Evolutionary conservation across 2,797 vertebrate species (phyloP), one percentile per base, ranked within the genome.

Genomic region (Sparidentex hasta): DNA sequence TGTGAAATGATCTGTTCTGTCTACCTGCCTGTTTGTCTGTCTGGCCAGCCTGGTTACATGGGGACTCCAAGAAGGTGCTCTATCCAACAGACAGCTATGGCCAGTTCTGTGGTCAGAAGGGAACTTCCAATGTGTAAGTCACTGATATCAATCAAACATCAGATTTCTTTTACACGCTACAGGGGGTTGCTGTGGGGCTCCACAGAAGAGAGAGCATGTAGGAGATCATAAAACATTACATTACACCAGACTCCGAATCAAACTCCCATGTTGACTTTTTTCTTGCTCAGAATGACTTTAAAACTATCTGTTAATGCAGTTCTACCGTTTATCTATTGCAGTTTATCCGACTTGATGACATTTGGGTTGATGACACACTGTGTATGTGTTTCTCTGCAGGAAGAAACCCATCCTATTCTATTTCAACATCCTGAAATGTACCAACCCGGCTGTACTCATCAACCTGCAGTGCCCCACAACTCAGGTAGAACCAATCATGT

Each of bases 391-490:
- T 58, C 3, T 43, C 77, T 77, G 43, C 83, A 99, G 97, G 92
- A 96, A 96, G 92, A 98, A 97, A 91, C 93, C 94, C 33, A 87
- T 97, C 90, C 93, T 99, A 64, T 98, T 99, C 95, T 97, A 97
- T 87, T 98, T 98, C 90, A 98, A 98, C 91, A 95, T 97, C 82
- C 87, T 99, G 66, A 96, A 95, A 93, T 99, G 97, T 94, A 94
- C 96, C 79, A 97, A 88, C 85, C 96, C 97, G 0, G 63, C 95
- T 0, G 91, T 97, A 71, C 88, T 99, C 74, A 93, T 97, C 87
- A 96, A 96, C 86, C 94, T 99, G 5, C 97, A 97, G 94, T 99
- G 97, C 91, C 97, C 97, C 66, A 98, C 97, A 44, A 97, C 95
- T 80, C 97, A 95, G 93, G 94, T 95, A 82, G 38, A 55, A 12